A percentile compares a stretch with the other conserved stretches of the same genome.
Evolutionary conservation across 1,140 invertebrate genomes (phyloP).

Genomic region (Hyles vespertilio): DNA sequence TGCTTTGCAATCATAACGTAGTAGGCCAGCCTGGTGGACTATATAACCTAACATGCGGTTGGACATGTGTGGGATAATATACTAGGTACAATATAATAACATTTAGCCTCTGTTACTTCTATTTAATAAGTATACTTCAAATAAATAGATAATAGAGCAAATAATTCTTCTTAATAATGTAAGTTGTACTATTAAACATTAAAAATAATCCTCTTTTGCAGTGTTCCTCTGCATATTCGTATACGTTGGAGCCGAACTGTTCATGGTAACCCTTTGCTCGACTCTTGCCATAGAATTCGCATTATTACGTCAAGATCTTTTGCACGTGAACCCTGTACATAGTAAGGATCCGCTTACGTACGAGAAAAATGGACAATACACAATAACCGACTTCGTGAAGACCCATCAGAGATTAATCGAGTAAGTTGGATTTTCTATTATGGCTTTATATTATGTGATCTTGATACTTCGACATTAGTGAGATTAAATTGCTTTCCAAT

Average conservation of each 20-base stretch:
- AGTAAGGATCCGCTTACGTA: neutral
- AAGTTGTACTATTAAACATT: no score
- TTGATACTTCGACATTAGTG: no score
- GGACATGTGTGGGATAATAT: no score
- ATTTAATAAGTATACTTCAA: no score
- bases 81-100: no score
- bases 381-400: slow-evolving; percentile 11
- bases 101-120: no score
- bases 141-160: no score
- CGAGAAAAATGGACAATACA: neutral
- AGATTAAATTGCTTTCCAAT: no score
- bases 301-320: slow-evolving; percentile 20
- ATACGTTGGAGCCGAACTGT: slow-evolving; percentile 6
- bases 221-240: slow-evolving; percentile 11
- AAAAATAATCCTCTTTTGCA: slow-evolving; percentile 3
- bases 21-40: no score
- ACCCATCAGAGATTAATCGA: slow-evolving; percentile 16
- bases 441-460: neutral
- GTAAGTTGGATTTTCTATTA: neutral
- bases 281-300: slow-evolving; percentile 13
- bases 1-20: no score
- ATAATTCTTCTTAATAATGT: neutral
- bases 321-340: slow-evolving; percentile 6
- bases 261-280: slow-evolving; percentile 15
- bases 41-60: no score